These are phyloP conservation scores for Syrista parreyssii DNA, from an alignment of 2,888 invertebrate species.

Conservation along the genomic window DNA sequence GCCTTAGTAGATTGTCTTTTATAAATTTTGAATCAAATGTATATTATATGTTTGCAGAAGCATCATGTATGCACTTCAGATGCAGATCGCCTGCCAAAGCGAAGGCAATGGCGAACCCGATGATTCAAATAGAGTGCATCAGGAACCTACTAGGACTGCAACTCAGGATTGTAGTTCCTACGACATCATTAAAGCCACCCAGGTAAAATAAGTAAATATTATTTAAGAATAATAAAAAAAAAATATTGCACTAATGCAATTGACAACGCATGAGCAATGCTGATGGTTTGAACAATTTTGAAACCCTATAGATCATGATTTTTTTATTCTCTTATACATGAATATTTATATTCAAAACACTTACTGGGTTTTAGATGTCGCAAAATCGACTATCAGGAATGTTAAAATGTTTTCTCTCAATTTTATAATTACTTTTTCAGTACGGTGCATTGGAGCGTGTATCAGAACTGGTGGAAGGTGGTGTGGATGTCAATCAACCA, in stretches of 20 bases:
- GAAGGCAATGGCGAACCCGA: conserved; percentile 57
- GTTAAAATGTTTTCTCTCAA: conserved; percentile 6
- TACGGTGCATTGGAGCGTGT: conserved; percentile 89
- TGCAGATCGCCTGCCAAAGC: conserved; percentile 61
- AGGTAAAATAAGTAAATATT: conserved; percentile 67
- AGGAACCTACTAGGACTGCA: conserved; percentile 53
- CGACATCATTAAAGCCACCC: conserved; percentile 95
- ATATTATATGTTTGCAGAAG: not conserved
- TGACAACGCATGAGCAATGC: too few species aligned
- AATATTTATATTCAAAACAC: not conserved
- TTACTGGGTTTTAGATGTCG: conserved; percentile 7
- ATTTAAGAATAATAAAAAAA: not conserved
- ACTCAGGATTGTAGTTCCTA: conserved; percentile 81
- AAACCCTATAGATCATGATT: not conserved
- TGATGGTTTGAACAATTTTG: not conserved
- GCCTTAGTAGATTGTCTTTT: not conserved
- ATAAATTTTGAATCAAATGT: not conserved
- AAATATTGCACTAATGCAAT: too few species aligned
- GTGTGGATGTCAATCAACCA: conserved; percentile 93
- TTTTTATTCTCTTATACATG: not conserved
- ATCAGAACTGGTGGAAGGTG: conserved; percentile 89
- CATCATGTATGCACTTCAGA: conserved; percentile 60
- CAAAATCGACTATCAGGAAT: not conserved
- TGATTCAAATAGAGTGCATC: conserved; percentile 42
- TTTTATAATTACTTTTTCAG: conserved; percentile 57